Percentiles rank a stretch among this genome's conserved stretches.
Conservation (phyloP, 2,888 invertebrate species). For the Diplolepis rosae region DNA sequence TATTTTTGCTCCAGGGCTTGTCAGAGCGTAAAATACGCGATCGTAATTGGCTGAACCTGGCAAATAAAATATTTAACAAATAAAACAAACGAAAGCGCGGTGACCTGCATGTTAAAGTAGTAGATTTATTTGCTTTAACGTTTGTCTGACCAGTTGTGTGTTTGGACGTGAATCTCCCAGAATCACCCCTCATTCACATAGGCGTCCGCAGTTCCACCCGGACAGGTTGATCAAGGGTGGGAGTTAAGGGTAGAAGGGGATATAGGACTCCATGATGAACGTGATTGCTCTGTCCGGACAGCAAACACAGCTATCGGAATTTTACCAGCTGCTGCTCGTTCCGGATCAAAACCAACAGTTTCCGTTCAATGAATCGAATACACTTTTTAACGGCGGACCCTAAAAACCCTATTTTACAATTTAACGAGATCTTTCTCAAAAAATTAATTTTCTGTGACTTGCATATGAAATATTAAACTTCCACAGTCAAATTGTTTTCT, state of each 20-base stretch:
- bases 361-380: background rate
- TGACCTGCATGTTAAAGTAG: constrained; percentile 73
- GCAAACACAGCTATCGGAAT: constrained; percentile 71
- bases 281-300: constrained; percentile 71
- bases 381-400: no score
- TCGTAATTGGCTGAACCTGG: constrained; percentile 69
- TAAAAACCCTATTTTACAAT: no score
- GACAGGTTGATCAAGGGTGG: constrained; percentile 35
- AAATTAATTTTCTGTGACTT: constrained; percentile 1
- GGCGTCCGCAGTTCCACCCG: constrained; percentile 47
- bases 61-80: constrained; percentile 74
- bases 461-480: background rate
- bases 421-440: background rate
- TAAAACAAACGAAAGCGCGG: constrained; percentile 72
- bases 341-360: background rate
- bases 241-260: constrained; percentile 46
- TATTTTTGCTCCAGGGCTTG: constrained; percentile 50
- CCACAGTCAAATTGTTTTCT: background rate
- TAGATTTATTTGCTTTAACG: constrained; percentile 69
- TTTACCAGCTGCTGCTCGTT: constrained; percentile 60
- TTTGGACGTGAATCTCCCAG: constrained; percentile 46
- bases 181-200: constrained; percentile 44
- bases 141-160: constrained; percentile 62
- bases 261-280: constrained; percentile 67
- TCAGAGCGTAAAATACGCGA: constrained; percentile 27